A percentile compares a stretch with the other conserved stretches of the same genome.
Evolutionary conservation across 2,113 vertebrate genomes (phyloP).

Genomic region (Tetrao urogallus): DNA sequence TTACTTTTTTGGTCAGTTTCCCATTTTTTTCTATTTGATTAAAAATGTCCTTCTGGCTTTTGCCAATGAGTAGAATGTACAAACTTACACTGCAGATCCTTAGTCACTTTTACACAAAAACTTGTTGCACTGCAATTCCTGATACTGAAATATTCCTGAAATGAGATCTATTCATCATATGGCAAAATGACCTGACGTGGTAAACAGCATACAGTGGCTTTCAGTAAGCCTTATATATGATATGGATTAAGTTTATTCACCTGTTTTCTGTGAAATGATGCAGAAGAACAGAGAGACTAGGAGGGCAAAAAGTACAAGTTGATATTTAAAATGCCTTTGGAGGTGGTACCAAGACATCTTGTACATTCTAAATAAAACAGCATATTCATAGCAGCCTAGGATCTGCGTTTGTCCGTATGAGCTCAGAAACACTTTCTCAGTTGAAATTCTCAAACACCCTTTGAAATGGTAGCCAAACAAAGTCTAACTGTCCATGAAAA

Average conservation of each 20-base stretch:
- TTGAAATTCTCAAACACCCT: neutral
- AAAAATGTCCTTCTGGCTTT: neutral
- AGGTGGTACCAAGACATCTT: neutral
- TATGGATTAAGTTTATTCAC: neutral
- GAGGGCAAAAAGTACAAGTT: neutral
- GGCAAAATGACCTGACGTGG: neutral
- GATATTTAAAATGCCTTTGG: neutral
- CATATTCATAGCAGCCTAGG: neutral
- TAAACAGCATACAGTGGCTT: neutral
- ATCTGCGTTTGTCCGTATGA: neutral
- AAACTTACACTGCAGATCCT: neutral
- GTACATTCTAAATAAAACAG: neutral
- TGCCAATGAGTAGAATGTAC: neutral
- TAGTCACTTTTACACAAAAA: neutral
- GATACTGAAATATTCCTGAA: neutral
- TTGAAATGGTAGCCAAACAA: neutral
- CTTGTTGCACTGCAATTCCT: neutral
- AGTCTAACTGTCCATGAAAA: neutral
- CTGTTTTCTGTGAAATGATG: neutral
- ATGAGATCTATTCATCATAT: neutral
- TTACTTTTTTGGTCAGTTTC: neutral
- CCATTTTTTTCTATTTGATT: neutral
- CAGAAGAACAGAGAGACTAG: neutral
- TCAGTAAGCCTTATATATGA: neutral
- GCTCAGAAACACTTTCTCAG: neutral